phyloP scores from a whole-genome alignment of 2,888 invertebrate species.

The Epistrophe grossulariae region DNA sequence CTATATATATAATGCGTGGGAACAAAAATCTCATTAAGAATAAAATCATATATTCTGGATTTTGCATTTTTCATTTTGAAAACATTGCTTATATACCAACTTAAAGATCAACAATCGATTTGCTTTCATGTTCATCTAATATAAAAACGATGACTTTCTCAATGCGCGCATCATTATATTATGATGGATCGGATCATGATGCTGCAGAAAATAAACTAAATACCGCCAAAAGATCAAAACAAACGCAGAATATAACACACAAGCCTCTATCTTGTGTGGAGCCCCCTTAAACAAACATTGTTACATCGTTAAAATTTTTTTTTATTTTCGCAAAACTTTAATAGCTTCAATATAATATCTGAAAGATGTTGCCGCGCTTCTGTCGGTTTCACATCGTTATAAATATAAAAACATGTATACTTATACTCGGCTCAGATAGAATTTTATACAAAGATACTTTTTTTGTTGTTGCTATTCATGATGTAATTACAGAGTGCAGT shows the following conservation, averaged over 20 bases:
- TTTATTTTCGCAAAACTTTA: conserved; percentile 52
- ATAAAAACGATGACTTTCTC: neutral
- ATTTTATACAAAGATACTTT: neutral
- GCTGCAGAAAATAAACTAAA: conserved; percentile 24
- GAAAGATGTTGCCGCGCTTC: conserved; percentile 57
- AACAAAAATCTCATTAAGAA: neutral
- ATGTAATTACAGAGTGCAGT: conserved; percentile 25
- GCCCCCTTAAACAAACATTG: conserved; percentile 66
- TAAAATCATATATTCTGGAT: neutral
- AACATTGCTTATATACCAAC: neutral
- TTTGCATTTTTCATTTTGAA: neutral
- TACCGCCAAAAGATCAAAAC: conserved; percentile 69
- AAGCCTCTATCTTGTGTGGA: conserved; percentile 67
- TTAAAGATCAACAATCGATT: conserved; percentile 20
- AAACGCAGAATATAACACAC: conserved; percentile 72
- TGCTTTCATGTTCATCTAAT: conserved; percentile 6
- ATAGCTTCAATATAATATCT: conserved; percentile 11
- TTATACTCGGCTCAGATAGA: neutral
- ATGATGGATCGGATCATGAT: neutral
- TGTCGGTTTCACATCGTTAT: conserved; percentile 59
- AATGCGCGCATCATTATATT: conserved; percentile 9
- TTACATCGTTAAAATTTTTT: conserved; percentile 65
- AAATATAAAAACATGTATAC: conserved; percentile 14
- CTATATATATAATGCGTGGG: neutral
- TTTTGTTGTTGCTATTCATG: neutral